Evolutionary conservation across 2,113 vertebrate genomes (phyloP), one percentile per base, ranked within the genome.

Genomic region (Clarias gariepinus): DNA sequence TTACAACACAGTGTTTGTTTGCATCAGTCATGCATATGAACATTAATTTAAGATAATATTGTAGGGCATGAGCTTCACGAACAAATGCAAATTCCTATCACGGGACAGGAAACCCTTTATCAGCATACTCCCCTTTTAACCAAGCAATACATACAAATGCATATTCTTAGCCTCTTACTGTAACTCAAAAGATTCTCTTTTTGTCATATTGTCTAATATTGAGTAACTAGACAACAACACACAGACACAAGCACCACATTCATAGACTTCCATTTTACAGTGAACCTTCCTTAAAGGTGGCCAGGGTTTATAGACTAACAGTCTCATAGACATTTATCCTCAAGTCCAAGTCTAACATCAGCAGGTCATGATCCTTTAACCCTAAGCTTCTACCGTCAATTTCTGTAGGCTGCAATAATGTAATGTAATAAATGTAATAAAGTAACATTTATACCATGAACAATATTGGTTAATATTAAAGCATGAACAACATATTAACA

Each of bases 141-240:
- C 36, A 64, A 66, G 41, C 41, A 66, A 28, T 63, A 8, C 23
- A 58, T 58, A 52, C 4, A 81, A 68, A 57, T 41, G 12, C 30
- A 30, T 55, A 55, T 57, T 79, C 25, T 79, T 16, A 41, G 15
- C 30, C 53, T 16, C 66, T 69, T 18, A 21, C 9, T 78, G 47
- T 83, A 25, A 23, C 12, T 77, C 10, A 36, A 55, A 60, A 19
- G 33, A 47, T 76, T 82, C 61, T 69, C 25, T 53, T 68, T 23
- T 84, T 53, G 19, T 7, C 13, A 60, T 83, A 10, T 78, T 79
- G n/a, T 61, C 80, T 64, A 79, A 85, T 63, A 28, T 52, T 78
- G 63, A 79, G 71, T 71, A 61, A 79, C 11, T 33, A 58, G 13
- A 28, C 25, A 1, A 21, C 19, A 30, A 82, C 58, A 63, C 25